These are phyloP conservation scores for Asobara japonica DNA, from an alignment of 1,140 invertebrate genomes.

Conservation along the genomic window DNA sequence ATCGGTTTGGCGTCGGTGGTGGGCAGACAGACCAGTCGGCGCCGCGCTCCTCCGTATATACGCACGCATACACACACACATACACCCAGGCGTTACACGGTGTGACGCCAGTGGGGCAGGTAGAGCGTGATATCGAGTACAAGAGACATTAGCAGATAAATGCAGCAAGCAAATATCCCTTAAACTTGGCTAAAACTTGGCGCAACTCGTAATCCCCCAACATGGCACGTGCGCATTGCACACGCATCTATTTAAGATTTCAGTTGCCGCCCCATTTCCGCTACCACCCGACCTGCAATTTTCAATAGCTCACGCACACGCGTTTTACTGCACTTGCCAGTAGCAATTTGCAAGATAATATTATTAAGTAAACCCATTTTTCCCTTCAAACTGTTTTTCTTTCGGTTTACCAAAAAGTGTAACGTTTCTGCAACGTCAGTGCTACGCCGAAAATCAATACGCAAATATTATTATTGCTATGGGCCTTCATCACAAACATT, in stretches of 20 bases:
- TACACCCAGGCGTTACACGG: neutral
- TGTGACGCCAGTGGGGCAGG: neutral
- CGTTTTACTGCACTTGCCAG: slow-evolving; percentile 25
- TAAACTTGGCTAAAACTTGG: neutral
- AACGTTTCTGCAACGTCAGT: too few species aligned
- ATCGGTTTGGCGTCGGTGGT: slow-evolving; percentile 18
- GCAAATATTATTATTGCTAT: too few species aligned
- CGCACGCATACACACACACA: neutral
- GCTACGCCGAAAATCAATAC: too few species aligned
- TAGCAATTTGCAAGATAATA: slow-evolving; percentile 28
- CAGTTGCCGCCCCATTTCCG: slow-evolving; percentile 22
- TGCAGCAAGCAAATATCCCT: neutral
- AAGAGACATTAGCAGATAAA: neutral
- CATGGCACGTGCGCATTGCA: neutral
- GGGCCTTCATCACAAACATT: too few species aligned
- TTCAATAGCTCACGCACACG: slow-evolving; percentile 27
- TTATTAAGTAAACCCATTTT: slow-evolving; percentile 17
- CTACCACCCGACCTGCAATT: slow-evolving; percentile 17
- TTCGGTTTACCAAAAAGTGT: too few species aligned
- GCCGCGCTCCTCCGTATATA: too few species aligned
- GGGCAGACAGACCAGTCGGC: slow-evolving; percentile 19
- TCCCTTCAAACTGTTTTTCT: too few species aligned
- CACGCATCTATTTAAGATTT: neutral
- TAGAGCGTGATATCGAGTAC: neutral
- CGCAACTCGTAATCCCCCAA: neutral